Evolutionary conservation across 2,888 invertebrate genomes (phyloP).

Genomic region (Proisotoma minuta): DNA sequence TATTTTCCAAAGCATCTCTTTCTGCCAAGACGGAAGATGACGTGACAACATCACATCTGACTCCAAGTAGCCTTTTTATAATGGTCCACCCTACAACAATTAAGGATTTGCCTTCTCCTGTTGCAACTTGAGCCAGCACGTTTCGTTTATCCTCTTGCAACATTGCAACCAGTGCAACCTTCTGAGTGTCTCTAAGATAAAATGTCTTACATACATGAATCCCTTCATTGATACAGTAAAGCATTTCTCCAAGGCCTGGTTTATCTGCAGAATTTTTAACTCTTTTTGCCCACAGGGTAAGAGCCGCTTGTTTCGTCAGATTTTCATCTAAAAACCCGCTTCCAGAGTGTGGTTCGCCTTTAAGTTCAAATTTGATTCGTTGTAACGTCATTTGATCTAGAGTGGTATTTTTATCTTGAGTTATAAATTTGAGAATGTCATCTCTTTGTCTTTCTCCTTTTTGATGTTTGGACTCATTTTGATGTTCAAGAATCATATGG

Average conservation of each 20-base stretch:
- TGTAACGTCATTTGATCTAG: neutral
- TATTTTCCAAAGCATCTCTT: conserved; percentile 18
- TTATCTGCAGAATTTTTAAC: neutral
- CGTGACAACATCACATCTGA: conserved; percentile 15
- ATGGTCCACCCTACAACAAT: neutral
- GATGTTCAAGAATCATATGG: neutral
- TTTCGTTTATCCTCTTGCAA: neutral
- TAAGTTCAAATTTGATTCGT: neutral
- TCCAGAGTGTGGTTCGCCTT: neutral
- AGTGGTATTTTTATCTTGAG: neutral
- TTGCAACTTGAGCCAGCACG: neutral
- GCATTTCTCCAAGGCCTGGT: conserved; percentile 1
- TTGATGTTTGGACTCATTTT: neutral
- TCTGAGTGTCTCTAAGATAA: neutral
- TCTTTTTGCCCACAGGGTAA: neutral
- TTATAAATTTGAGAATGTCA: neutral
- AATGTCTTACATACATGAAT: neutral
- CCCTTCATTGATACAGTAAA: neutral
- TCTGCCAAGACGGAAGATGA: conserved; percentile 17
- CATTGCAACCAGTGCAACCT: neutral
- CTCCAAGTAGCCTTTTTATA: neutral
- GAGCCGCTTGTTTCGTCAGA: neutral
- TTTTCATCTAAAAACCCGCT: neutral
- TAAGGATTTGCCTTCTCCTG: neutral
- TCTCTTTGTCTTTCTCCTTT: neutral